Evolutionary conservation across 2,113 vertebrate genomes (phyloP).

Genomic region (Spea multiplicata): DNA sequence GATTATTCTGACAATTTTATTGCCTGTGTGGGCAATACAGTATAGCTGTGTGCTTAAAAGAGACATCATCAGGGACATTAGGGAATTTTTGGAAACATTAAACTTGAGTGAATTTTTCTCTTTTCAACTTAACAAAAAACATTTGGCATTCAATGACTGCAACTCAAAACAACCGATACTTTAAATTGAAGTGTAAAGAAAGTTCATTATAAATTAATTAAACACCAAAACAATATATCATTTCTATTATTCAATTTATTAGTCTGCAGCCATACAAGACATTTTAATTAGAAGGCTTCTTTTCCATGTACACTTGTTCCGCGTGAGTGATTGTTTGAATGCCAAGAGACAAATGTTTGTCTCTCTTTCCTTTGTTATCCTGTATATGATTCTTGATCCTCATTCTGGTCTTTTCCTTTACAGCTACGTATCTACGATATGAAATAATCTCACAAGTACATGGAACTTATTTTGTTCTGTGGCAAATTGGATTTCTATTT

Average conservation of each 20-base stretch:
- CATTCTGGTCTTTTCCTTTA: not conserved
- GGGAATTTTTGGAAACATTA: no score
- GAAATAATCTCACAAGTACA: conserved; percentile 2
- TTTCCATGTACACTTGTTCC: not conserved
- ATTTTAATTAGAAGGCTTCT: conserved; percentile 9
- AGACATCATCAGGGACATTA: no score
- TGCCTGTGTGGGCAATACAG: no score
- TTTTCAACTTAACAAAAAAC: no score
- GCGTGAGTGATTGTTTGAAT: not conserved
- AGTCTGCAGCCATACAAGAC: not conserved
- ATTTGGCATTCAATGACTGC: no score
- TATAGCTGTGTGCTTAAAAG: no score
- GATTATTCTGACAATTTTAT: no score
- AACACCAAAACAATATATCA: not conserved
- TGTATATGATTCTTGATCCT: not conserved
- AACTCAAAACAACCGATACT: no score
- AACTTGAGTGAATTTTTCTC: no score
- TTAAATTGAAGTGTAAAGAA: no score
- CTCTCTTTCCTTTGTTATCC: conserved; percentile 1
- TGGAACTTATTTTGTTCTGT: not conserved
- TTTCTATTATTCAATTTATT: not conserved
- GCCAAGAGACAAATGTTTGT: not conserved
- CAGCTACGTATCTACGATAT: not conserved
- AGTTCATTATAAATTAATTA: no score
- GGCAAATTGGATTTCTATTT: conserved; percentile 9